phyloP scores from a whole-genome alignment of 2,888 invertebrate species.

The Ptycholaimellus sp. region DNA sequence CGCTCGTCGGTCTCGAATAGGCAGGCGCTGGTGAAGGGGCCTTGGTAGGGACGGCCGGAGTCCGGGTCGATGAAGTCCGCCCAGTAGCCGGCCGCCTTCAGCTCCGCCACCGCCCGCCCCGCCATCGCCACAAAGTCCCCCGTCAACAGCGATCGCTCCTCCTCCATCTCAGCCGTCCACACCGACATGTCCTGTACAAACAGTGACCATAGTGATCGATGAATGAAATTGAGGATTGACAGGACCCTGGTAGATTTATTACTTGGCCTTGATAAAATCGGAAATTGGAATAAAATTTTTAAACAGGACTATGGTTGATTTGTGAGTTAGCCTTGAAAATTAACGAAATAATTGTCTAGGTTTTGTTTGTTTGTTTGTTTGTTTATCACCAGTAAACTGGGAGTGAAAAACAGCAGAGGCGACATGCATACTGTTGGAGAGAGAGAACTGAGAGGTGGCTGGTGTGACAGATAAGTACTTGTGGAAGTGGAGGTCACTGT shows the following conservation, averaged over 20 bases:
- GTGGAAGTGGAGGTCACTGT: too few relatives aligned
- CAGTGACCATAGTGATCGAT: background rate
- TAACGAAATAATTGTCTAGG: too few relatives aligned
- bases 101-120: constrained; percentile 42
- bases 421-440: too few relatives aligned
- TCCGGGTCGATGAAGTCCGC: constrained; percentile 70
- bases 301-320: too few relatives aligned
- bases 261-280: too few relatives aligned
- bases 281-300: too few relatives aligned
- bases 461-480: too few relatives aligned
- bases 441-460: too few relatives aligned
- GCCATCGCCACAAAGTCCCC: constrained; percentile 37
- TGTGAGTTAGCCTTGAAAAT: too few relatives aligned
- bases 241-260: constrained; percentile 12
- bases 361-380: too few relatives aligned
- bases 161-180: constrained; percentile 17
- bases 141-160: constrained; percentile 9
- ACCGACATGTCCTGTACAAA: constrained; percentile 8
- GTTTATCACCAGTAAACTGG: too few relatives aligned
- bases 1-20: constrained; percentile 50
- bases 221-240: background rate
- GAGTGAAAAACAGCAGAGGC: too few relatives aligned
- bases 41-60: constrained; percentile 50
- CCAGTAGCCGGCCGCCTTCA: constrained; percentile 50
- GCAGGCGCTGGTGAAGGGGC: constrained; percentile 38